phyloP scores from a whole-genome alignment of 2,888 invertebrate species.

The Caenorhabditis wallacei region DNA sequence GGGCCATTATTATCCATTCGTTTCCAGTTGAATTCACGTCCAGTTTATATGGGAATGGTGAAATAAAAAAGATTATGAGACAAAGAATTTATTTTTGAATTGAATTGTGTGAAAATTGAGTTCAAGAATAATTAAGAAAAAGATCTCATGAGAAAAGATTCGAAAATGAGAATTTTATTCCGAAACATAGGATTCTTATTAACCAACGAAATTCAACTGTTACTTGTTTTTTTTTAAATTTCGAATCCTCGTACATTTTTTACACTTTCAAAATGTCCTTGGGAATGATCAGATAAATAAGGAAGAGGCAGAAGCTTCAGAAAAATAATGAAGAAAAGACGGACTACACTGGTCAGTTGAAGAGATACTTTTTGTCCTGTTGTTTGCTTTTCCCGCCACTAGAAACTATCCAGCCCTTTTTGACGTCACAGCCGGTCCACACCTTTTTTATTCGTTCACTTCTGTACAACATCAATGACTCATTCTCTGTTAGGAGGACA shows the following conservation, averaged over 20 bases:
- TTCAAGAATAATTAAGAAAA: neutral
- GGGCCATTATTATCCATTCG: conserved; percentile 33
- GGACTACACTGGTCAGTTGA: conserved; percentile 7
- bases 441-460: conserved; percentile 27
- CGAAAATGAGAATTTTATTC: neutral
- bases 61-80: neutral
- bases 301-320: neutral
- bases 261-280: too few relatives aligned
- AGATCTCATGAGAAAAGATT: neutral
- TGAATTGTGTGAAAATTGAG: neutral
- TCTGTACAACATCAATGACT: conserved; percentile 40
- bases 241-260: too few relatives aligned
- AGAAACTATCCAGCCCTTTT: conserved; percentile 41
- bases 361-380: conserved; percentile 27
- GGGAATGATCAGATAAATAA: too few relatives aligned
- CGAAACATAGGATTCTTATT: too few relatives aligned
- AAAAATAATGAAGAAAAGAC: neutral
- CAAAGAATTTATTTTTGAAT: conserved; percentile 5
- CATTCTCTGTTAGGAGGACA: conserved; percentile 23
- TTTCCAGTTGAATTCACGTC: conserved; percentile 42
- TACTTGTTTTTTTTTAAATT: too few relatives aligned
- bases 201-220: too few relatives aligned
- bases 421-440: conserved; percentile 46
- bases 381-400: conserved; percentile 49
- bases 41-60: conserved; percentile 21